Evolutionary conservation across 2,113 vertebrate genomes (phyloP).

Genomic region (Bostrychus sinensis): DNA sequence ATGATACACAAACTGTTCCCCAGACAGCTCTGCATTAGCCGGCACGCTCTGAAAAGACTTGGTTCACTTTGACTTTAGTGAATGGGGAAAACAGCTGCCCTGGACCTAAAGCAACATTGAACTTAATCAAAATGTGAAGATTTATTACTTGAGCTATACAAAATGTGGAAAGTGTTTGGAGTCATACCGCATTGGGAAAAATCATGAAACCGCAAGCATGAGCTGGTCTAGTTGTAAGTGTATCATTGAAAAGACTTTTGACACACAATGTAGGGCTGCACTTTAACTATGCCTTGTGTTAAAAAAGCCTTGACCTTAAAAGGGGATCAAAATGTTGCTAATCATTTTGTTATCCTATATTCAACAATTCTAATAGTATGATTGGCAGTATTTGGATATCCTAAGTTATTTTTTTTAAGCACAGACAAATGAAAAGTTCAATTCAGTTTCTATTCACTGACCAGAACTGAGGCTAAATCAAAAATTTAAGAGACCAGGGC

Average conservation of each 20-base stretch:
- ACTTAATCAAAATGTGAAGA: slow-evolving; percentile 38
- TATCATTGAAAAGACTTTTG: background rate
- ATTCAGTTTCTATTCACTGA: too few relatives aligned
- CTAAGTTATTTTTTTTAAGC: too few relatives aligned
- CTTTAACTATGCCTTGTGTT: too few relatives aligned
- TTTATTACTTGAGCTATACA: slow-evolving; percentile 27
- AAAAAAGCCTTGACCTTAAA: too few relatives aligned
- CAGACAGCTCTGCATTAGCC: slow-evolving; percentile 23
- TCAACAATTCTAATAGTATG: too few relatives aligned
- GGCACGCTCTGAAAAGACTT: slow-evolving; percentile 25
- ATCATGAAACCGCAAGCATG: background rate
- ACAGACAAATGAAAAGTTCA: too few relatives aligned
- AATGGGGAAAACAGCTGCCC: slow-evolving; percentile 66
- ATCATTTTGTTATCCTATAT: too few relatives aligned
- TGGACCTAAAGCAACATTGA: slow-evolving; percentile 36
- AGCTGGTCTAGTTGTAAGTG: background rate
- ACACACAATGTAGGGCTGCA: background rate
- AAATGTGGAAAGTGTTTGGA: slow-evolving; percentile 24
- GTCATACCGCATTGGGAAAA: slow-evolving; percentile 12
- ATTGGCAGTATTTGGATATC: too few relatives aligned
- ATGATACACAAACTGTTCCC: slow-evolving; percentile 28
- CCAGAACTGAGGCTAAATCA: too few relatives aligned
- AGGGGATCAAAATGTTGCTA: too few relatives aligned
- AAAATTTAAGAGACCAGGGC: too few relatives aligned
- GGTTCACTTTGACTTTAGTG: slow-evolving; percentile 18